Evolutionary conservation across 2,113 vertebrate genomes (phyloP).

Genomic region (Esox niger): DNA sequence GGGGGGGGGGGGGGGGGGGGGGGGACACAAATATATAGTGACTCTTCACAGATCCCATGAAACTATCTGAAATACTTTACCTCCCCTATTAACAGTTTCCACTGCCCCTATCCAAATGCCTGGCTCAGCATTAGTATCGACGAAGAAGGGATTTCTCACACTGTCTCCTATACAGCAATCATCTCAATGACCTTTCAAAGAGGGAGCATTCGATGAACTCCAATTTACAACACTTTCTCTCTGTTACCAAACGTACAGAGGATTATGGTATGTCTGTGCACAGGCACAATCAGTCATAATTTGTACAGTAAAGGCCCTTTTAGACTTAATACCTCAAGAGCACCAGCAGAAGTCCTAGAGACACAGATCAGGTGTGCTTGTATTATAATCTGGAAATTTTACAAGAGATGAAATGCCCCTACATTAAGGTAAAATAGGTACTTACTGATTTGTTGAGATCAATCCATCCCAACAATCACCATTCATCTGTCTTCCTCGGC

Average conservation of each 20-base stretch:
- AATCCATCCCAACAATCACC: no score
- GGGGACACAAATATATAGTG: not conserved
- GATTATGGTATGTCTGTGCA: not conserved
- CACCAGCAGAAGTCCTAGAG: no score
- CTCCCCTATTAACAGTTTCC: slow-evolving; percentile 41
- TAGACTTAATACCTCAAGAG: not conserved
- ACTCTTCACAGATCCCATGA: slow-evolving; percentile 16
- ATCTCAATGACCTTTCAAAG: slow-evolving; percentile 38
- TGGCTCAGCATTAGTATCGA: slow-evolving; percentile 40
- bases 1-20: no score
- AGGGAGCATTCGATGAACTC: not conserved
- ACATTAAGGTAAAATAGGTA: no score
- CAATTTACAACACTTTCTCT: not conserved
- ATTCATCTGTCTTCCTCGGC: no score
- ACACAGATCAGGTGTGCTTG: no score
- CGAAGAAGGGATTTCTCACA: slow-evolving; percentile 44
- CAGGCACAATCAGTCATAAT: no score
- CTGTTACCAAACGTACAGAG: not conserved
- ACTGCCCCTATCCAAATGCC: slow-evolving; percentile 27
- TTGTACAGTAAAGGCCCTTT: not conserved
- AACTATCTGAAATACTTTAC: slow-evolving; percentile 44
- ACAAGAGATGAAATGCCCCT: no score
- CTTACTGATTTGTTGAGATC: no score
- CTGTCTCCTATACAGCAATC: slow-evolving; percentile 23
- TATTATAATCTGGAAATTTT: no score